Evolutionary conservation across 2,113 vertebrate species (phyloP).

Genomic region (Eonycteris spelaea): DNA sequence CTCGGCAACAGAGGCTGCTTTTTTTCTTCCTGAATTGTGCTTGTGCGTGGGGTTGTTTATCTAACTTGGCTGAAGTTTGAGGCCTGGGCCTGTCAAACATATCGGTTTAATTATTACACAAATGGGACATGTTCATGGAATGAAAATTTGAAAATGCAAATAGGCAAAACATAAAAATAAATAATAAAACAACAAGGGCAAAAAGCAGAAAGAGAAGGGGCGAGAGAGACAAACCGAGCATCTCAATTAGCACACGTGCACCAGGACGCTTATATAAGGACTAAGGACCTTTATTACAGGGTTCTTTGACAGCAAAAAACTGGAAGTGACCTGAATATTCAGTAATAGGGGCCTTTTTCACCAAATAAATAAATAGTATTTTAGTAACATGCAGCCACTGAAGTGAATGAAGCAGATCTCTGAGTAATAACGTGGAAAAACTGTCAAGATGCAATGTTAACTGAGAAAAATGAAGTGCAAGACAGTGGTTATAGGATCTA

Average conservation of each 20-base stretch:
- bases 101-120: constrained; percentile 48
- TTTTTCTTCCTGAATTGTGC: background rate
- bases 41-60: constrained; percentile 29
- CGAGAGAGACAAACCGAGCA: background rate
- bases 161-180: background rate
- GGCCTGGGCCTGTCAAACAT: constrained; percentile 28
- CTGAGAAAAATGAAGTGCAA: background rate
- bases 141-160: constrained; percentile 41
- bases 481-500: background rate
- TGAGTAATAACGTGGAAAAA: background rate
- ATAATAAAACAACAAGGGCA: background rate
- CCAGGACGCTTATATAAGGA: too few species aligned
- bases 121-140: background rate
- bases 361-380: background rate
- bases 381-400: accelerated
- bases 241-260: background rate
- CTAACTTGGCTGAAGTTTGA: constrained; percentile 47
- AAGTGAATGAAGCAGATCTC: background rate
- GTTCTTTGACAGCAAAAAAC: background rate
- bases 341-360: background rate
- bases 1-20: background rate
- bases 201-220: background rate
- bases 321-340: background rate
- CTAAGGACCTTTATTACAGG: background rate
- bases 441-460: background rate